Evolutionary conservation across 2,113 vertebrate species (phyloP).

Genomic region (Scytalopus superciliaris): DNA sequence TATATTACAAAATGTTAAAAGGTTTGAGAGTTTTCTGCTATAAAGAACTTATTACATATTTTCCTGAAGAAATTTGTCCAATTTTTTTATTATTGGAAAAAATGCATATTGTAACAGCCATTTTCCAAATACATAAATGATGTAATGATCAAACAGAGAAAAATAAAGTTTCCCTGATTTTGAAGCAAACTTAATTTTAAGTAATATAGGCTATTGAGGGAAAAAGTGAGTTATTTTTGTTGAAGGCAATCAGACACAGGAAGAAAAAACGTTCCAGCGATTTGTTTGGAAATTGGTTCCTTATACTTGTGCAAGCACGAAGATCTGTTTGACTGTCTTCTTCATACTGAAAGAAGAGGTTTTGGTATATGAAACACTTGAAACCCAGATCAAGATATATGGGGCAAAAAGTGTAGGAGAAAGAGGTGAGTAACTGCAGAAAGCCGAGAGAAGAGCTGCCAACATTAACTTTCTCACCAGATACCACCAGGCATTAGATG

Average conservation of each 20-base stretch:
- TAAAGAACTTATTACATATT: not conserved
- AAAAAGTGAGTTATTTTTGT: not conserved
- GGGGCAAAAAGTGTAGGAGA: not conserved
- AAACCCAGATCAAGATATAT: not conserved
- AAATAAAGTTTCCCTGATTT: not conserved
- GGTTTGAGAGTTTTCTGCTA: not conserved
- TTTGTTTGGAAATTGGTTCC: not conserved
- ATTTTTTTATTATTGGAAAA: not conserved
- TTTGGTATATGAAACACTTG: not conserved
- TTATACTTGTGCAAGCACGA: not conserved
- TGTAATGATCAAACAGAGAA: not conserved
- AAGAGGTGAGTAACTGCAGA: not conserved
- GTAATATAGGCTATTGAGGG: not conserved
- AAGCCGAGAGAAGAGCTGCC: not conserved
- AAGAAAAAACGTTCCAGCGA: not conserved
- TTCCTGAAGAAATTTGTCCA: not conserved
- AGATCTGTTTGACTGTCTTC: not conserved
- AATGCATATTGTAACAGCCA: rapidly evolving
- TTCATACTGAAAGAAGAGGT: not conserved
- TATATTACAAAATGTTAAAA: not conserved
- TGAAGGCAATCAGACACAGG: not conserved
- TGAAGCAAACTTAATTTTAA: not conserved
- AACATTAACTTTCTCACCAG: not conserved
- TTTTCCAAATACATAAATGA: not conserved
- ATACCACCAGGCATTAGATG: too few relatives aligned